Evolutionary conservation across 1,140 invertebrate species (phyloP).

Genomic region (Cotesia chilonis): DNA sequence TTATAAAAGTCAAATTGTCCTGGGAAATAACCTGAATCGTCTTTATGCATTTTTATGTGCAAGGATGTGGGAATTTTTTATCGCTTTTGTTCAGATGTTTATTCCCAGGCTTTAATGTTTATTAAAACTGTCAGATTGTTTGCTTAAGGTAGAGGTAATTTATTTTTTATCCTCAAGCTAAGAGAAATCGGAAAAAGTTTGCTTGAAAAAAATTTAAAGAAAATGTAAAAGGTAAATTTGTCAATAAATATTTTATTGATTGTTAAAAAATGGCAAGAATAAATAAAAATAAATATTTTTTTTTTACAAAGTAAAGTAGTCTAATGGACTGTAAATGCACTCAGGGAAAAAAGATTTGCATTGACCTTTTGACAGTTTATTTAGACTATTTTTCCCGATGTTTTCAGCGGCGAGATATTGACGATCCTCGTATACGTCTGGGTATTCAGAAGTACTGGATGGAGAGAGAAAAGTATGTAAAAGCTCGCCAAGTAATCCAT

Average conservation of each 20-base stretch:
- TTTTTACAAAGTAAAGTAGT: slow-evolving; percentile 64
- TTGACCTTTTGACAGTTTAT: slow-evolving; percentile 57
- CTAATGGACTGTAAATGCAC: slow-evolving; percentile 70
- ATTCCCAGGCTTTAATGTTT: no score
- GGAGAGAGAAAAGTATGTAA: slow-evolving; percentile 75
- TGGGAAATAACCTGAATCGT: slow-evolving; percentile 12
- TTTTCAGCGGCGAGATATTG: slow-evolving; percentile 75
- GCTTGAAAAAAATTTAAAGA: no score
- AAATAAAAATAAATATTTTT: no score
- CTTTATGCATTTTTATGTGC: neutral
- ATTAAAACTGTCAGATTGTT: no score
- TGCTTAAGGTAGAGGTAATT: no score
- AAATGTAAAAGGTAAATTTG: no score
- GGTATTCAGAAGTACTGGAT: slow-evolving; percentile 70
- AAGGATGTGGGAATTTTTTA: no score
- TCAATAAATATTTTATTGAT: no score
- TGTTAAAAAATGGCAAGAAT: no score
- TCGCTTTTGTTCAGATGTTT: no score
- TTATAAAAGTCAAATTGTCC: slow-evolving; percentile 13
- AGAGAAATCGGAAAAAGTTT: no score
- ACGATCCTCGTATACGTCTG: slow-evolving; percentile 72
- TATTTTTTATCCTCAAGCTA: no score
- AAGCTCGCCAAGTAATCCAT: slow-evolving; percentile 74
- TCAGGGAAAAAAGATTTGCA: slow-evolving; percentile 71
- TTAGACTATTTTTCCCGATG: slow-evolving; percentile 59